Conservation (phyloP, 1,140 invertebrate genomes). For the Saccostrea glomerata region DNA sequence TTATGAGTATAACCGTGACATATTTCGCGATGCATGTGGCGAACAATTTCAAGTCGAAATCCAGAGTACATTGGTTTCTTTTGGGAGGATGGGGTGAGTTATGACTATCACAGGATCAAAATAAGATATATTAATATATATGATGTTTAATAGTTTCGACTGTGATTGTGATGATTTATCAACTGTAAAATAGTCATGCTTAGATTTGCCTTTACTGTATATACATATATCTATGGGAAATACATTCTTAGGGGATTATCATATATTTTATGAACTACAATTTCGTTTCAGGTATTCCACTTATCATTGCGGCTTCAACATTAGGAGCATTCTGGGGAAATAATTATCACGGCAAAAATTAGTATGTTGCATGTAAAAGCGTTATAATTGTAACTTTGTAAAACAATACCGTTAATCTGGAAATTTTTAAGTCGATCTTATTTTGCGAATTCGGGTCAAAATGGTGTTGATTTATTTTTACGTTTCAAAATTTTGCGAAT, state of each 20-base stretch:
- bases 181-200: not conserved
- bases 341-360: not conserved
- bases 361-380: not conserved
- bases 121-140: too few relatives aligned
- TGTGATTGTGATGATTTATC: not conserved
- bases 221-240: too few relatives aligned
- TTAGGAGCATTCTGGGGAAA: constrained; percentile 1
- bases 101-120: too few relatives aligned
- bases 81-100: constrained; percentile 38
- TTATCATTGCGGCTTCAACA: not conserved
- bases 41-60: constrained; percentile 28
- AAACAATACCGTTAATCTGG: too few relatives aligned
- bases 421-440: too few relatives aligned
- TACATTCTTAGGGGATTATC: not conserved
- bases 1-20: constrained; percentile 29
- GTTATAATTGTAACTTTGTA: not conserved
- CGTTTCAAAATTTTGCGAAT: too few relatives aligned
- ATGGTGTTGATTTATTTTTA: too few relatives aligned
- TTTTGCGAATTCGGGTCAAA: too few relatives aligned
- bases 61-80: constrained; percentile 36
- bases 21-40: not conserved
- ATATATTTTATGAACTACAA: not conserved
- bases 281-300: not conserved
- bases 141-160: not conserved
- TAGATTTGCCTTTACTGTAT: too few relatives aligned